Base-by-base conservation (phyloP, 53 echinoderm and acorn worm genomes). In the Holothuria leucospilota region DNA sequence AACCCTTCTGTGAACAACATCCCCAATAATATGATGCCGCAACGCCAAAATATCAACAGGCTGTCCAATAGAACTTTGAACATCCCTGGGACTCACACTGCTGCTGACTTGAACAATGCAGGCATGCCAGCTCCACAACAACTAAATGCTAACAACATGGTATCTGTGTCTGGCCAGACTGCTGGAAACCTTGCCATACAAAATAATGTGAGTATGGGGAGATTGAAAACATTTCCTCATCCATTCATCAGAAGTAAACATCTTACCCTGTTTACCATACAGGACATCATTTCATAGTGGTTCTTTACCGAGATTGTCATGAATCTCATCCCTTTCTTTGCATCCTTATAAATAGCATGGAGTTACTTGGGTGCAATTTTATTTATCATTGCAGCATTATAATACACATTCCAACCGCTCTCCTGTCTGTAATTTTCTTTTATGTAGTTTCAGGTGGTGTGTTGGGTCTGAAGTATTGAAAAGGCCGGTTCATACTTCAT, bases 1-100 rank as follows among this genome's bases (percentile, higher is more conserved):
- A 82, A 73, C 72, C 91, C 91, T 77, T 85, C 88, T 64, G 69
- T 90, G 26, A 89, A 77, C 89, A 90, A 70, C 86, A 86, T 90
- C 42, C 81, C 86, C 63, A 46, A 80, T 30, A 82, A 82, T 34
- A 63, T 86, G 62, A 85, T 90, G 82, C 87, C 88, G 82, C 86
- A 42, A 71, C 87, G 63, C 80, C 89, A 63, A 89, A 87, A 85
- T 88, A 88, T 72, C 71, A 90, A 85, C 84, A 69, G 89, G 89
- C 82, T 82, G 20, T 83, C 81, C 42, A 62, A 29, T 70, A 86
- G 85, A 49, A 82, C 63, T 82, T 71, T 81, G 63, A 87, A 89
- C 83, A 62, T 91, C 74, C 92, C 86, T 66, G 68, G 83, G 28
- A 63, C 81, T 52, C 70, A 78, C 63, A 87, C 82, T 77, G 27